Evolutionary conservation across 1,140 invertebrate genomes (phyloP), one percentile per base, ranked within the genome.

Genomic region (Maniola jurtina): DNA sequence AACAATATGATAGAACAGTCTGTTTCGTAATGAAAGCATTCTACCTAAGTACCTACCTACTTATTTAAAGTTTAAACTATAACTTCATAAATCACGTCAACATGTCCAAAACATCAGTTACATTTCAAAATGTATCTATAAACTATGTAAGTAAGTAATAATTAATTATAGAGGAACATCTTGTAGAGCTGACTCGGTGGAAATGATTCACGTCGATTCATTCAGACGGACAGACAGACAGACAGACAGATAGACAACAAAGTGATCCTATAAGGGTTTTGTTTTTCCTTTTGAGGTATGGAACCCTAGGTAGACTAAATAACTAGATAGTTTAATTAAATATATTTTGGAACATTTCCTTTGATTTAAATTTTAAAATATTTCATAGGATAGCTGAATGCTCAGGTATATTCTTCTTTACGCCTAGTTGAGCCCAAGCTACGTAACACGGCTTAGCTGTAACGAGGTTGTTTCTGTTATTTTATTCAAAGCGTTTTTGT

Each of bases 401-500:
- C 16, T 55, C 25, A 55, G 52, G 16, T 55, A 55, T 55, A 55
- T 34, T 55, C 52, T 55, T 52, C 48, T 34, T 55, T 34, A 55
- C 52, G 52, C 52, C 52, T 55, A 11, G 52, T 55, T 55, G 52
- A 55, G 16, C 16, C 5, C 52, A 34, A 55, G 52, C 52, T 55
- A 11, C 52, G 52, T 55, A 55, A 55, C 25, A 55, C 52, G 52
- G 52, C 52, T 55, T 55, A 55, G 13, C 52, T 34, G 25, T 55
- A 35, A 55, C 52, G 52, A 55, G 52, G 52, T 55, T 55, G 52
- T 55, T 55, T 55, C 16, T 55, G 33, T 55, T 55, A 55, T 55
- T 55, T 55, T 55, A 55, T 55, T 55, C 52, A 55, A 34, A 55
- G 52, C 2, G 25, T 55, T 55, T 52, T 55, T 55, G 25, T 55